phyloP scores from a whole-genome alignment of 2,888 invertebrate genomes.

The Zonitis immaculata region DNA sequence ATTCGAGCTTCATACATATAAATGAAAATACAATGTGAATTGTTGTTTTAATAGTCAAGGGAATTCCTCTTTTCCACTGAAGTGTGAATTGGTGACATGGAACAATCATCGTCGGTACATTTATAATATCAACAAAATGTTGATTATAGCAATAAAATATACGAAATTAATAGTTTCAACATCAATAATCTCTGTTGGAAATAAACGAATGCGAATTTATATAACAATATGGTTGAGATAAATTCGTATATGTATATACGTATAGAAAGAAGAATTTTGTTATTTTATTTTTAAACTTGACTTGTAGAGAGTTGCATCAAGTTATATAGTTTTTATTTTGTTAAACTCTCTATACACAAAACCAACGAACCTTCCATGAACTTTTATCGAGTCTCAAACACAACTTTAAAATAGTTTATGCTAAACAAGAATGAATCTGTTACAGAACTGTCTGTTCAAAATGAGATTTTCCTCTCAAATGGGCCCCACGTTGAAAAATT shows the following conservation, averaged over 20 bases:
- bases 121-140: background rate
- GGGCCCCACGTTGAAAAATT: background rate
- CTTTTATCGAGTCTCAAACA: background rate
- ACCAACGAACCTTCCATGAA: background rate
- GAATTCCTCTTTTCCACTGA: background rate
- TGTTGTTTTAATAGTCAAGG: background rate
- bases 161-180: background rate
- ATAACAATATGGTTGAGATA: background rate
- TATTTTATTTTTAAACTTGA: background rate
- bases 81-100: background rate
- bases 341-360: background rate
- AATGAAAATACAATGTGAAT: background rate
- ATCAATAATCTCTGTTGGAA: no score
- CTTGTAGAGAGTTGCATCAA: background rate
- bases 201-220: background rate
- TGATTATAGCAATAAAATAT: background rate
- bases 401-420: background rate
- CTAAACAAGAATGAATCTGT: background rate
- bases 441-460: background rate
- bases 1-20: background rate
- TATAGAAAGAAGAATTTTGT: background rate
- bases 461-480: background rate
- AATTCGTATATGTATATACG: no score
- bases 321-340: background rate
- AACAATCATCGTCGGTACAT: background rate